Base-by-base conservation (phyloP, 1,140 invertebrate genomes). In the Lethocerus indicus region DNA sequence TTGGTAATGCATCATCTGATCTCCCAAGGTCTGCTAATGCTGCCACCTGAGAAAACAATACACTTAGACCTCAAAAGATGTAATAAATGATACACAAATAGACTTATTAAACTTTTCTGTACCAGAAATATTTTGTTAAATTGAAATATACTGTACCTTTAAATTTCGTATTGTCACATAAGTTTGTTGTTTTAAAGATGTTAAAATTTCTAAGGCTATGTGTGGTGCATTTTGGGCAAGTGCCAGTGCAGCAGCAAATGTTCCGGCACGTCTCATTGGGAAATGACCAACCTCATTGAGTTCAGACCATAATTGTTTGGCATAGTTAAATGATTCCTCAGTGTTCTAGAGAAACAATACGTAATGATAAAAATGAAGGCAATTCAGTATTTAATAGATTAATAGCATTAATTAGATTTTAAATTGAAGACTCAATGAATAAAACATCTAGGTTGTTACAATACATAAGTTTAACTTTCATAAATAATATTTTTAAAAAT, bases 151-250 rank as follows among this genome's bases (percentile, higher is more conserved):
- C 56, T 50, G 58, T 54, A 81, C 67, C 64, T 78, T 82, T 13
- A 85, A 61, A 68, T 78, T 79, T 53, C 78, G 71, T 1, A 80
- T 58, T 14, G 76, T 76, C 0, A 81, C 74, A 57, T 81, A 83
- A 51, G 73, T 68, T 44, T 67, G 64, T 35, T 69, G 63, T 69
- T 12, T 68, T 54, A 23, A 56, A 52, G 47, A 32, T 2, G 69
- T 59, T 20, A 83, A 50, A 24, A 83, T 67, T 67, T 87, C 83
- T 13, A 84, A 54, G 3, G 79, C 75, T 27, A 77, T 56, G 21
- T 79, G 68, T 32, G 81, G 74, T 41, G 68, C 61, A 40, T 76
- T 74, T 60, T 84, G 77, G 27, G 76, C 79, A 18, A 87, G 55
- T 21, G 81, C 78, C 27, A 87, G 58, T 12, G 53, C 63, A 45